phyloP scores from a whole-genome alignment of 2,113 vertebrate genomes.

The Carassius gibelio region DNA sequence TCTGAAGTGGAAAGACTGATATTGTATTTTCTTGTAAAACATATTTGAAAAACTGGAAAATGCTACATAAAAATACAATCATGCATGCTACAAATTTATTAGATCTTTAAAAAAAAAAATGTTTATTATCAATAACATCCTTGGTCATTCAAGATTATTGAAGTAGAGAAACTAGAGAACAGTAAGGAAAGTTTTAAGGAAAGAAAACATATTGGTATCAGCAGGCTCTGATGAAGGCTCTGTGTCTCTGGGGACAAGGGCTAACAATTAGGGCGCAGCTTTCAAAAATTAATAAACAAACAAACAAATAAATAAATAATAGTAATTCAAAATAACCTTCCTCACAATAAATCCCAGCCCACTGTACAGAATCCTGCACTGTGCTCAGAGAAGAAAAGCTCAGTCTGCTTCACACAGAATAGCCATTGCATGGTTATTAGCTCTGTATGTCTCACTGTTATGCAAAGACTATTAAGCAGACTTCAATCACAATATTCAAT shows the following conservation, averaged over 20 bases:
- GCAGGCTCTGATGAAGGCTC: not conserved
- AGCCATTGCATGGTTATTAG: conserved; percentile 41
- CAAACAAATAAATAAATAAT: not conserved
- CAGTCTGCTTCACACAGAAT: conserved; percentile 36
- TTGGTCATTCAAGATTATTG: not conserved
- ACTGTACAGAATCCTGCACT: not conserved
- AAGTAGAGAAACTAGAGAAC: not conserved
- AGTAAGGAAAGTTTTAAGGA: not conserved
- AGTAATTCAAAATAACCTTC: not conserved
- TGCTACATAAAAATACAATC: no score
- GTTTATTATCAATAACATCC: not conserved
- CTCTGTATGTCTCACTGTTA: conserved; percentile 46
- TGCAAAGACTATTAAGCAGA: conserved; percentile 50
- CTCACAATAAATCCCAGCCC: not conserved
- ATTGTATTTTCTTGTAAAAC: no score
- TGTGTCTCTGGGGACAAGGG: not conserved
- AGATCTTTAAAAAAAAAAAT: no score
- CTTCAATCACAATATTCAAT: conserved; percentile 60
- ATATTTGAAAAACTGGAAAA: no score
- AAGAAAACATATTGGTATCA: not conserved
- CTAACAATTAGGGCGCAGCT: no score
- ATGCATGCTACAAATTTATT: no score
- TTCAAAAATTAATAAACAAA: not conserved
- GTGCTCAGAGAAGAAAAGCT: conserved; percentile 25
- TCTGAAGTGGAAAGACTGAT: no score